Base-by-base conservation (phyloP, 2,888 invertebrate species). In the Globia sparganii region DNA sequence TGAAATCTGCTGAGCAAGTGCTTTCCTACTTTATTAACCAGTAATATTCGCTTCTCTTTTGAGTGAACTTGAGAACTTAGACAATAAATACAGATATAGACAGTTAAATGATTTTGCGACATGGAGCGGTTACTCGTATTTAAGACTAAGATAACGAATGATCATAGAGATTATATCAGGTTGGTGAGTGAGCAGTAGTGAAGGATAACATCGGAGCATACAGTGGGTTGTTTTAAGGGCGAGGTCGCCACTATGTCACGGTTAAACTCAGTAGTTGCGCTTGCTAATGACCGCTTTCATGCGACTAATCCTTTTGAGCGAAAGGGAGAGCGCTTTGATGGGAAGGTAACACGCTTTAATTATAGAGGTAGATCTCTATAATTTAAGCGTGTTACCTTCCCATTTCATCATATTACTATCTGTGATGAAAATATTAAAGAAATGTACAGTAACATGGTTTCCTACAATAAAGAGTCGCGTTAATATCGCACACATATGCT, bases 1-100 rank as follows among this genome's bases (percentile, higher is more conserved):
- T 76, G 46, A 82, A 87, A 84, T 87, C 78, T 82, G 80, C 84
- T 78, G 77, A 86, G 64, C 67, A 77, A 83, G 65, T 69, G 72
- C 68, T 75, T 72, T 74, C 46, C 58, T 61, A 70, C 70, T 84
- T 87, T 87, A 87, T 87, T 86, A 77, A 86, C 74, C 62, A 72
- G 53, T 43, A 67, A 83, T 79, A 87, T 87, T 81, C 64, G 64
- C 40, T 73, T 73, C 67, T 61, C 58, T 72, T 34, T 9, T 25
- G 34, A 59, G 43, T 46, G 18, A 69, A 72, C 43, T 66, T 59
- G 61, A 66, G 37, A 76, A 37, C n/a, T 21, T 58, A 58, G 56
- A 34, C 9, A 64, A 65, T 61, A 59, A 67, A 72, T 66, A 70
- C 34, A 18, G 46, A 59, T 67, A 40, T 21, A 37, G 46, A 70